Evolutionary conservation across 2,888 invertebrate genomes (phyloP).

Genomic region (Lycaena phlaeas): DNA sequence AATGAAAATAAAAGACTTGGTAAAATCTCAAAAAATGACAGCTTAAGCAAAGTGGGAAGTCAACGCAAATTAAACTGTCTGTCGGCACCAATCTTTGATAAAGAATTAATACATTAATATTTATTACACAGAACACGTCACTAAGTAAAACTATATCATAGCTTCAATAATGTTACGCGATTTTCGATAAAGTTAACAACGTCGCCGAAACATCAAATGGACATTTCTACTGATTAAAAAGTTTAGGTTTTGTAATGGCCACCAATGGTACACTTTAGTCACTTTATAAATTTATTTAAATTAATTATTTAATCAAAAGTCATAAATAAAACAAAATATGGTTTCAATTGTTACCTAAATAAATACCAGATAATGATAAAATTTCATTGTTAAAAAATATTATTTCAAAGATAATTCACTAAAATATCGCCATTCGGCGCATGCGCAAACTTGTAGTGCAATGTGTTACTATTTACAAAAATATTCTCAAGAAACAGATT

Average conservation of each 20-base stretch:
- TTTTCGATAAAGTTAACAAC: conserved; percentile 65
- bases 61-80: conserved; percentile 56
- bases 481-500: not conserved
- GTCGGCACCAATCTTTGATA: conserved; percentile 54
- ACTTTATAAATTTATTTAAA: conserved; percentile 44
- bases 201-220: conserved; percentile 73
- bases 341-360: conserved; percentile 46
- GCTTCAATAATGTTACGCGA: conserved; percentile 40
- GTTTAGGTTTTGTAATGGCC: conserved; percentile 73
- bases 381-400: conserved; percentile 68
- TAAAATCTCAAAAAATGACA: conserved; percentile 61
- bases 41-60: conserved; percentile 56
- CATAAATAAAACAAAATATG: conserved; percentile 32
- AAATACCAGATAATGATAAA: conserved; percentile 64
- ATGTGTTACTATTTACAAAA: not conserved
- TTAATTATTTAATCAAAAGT: conserved; percentile 31
- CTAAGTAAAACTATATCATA: conserved; percentile 33
- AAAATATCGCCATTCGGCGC: conserved; percentile 71
- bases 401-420: conserved; percentile 70
- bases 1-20: conserved; percentile 41
- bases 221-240: conserved; percentile 71
- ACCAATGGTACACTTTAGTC: conserved; percentile 68
- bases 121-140: conserved; percentile 31
- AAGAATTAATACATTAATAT: conserved; percentile 31
- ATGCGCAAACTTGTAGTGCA: conserved; percentile 65